Evolutionary conservation across 2,888 invertebrate species (phyloP).

Genomic region (Agonopterix arenella): DNA sequence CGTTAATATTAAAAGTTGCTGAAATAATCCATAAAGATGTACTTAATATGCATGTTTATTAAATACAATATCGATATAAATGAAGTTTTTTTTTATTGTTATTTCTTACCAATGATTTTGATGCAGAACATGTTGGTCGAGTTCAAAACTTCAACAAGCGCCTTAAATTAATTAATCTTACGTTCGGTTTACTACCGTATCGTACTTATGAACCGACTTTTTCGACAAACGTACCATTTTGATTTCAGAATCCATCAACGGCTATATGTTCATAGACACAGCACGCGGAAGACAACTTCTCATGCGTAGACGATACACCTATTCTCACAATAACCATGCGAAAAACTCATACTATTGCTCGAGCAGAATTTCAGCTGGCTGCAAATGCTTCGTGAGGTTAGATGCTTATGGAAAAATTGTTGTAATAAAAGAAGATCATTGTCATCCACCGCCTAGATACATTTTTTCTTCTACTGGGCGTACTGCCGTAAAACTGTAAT

Average conservation of each 20-base stretch:
- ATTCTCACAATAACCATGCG: conserved; percentile 17
- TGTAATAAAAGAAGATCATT: conserved; percentile 1
- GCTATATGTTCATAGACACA: conserved; percentile 16
- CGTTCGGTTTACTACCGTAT: no score
- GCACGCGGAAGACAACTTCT: conserved; percentile 24
- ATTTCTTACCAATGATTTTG: no score
- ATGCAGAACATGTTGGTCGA: no score
- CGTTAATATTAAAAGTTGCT: no score
- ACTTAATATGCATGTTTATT: no score
- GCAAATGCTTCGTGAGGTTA: conserved; percentile 20
- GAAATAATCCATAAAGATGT: no score
- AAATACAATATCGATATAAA: no score
- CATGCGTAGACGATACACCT: conserved; percentile 24
- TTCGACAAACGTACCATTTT: not conserved
- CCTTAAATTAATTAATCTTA: no score
- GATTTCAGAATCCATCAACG: not conserved
- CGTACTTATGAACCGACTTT: no score
- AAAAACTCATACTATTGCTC: conserved; percentile 4
- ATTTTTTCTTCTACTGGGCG: not conserved
- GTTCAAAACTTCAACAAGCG: no score
- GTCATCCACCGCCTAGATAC: conserved; percentile 10
- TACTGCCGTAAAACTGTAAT: not conserved
- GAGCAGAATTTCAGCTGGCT: conserved; percentile 19
- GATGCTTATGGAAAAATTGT: conserved; percentile 13
- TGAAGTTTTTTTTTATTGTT: no score